Base-by-base conservation (phyloP, 2,113 vertebrate species). In the Verasper variegatus region DNA sequence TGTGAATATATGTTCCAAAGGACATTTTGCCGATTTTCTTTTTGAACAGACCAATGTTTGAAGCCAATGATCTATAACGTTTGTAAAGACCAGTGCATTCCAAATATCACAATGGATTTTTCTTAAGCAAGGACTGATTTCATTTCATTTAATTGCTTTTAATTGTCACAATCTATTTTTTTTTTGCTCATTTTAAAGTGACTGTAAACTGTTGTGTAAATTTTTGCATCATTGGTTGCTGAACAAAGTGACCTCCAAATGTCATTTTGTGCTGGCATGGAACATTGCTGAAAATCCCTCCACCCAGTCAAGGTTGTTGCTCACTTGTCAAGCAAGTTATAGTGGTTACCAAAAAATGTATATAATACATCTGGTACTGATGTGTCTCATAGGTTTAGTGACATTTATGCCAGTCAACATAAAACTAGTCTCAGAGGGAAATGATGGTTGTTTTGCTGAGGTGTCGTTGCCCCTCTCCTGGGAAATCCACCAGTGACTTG, bases 1-100 rank as follows among this genome's bases (percentile, higher is more conserved):
- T 97, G 96, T 97, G 97, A 97, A 96, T 94, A 90, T 95, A 93
- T 96, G 95, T 96, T 95, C 96, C 95, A 95, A 95, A 95, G 94
- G 93, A 95, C 94, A 95, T 95, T 95, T 95, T 90, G 92, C 88
- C 68, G 86, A 91, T 90, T 92, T 94, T 93, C 57, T 93, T 95
- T 91, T 93, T 91, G 76, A 93, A 94, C 93, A 93, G 92, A 94
- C 95, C 95, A 93, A 92, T 92, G 95, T 95, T 86, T 92, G 93
- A 95, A 95, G 95, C 95, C 95, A 77, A 95, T 95, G 92, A 91
- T 95, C 90, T 72, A 92, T 95, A 93, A 95, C 85, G 87, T 91
- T 94, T 95, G 94, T 91, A 95, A 96, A 96, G 94, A 95, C 96
- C 94, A 95, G 94, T 96, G 96, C 96, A 92, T 94, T 96, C 95